Evolutionary conservation across 2,113 vertebrate species (phyloP).

Genomic region (Bos javanicus): DNA sequence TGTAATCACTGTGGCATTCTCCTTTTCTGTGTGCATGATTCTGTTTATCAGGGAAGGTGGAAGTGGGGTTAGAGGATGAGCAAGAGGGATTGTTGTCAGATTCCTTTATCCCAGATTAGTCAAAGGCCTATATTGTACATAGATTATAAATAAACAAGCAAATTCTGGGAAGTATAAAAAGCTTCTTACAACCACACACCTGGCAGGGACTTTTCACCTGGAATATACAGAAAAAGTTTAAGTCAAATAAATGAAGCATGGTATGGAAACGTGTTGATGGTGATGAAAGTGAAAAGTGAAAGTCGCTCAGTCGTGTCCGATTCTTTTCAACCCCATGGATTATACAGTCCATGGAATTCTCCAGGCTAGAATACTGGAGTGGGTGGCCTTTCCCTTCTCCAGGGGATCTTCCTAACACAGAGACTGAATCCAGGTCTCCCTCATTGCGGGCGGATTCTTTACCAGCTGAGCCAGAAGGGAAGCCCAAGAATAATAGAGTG

Average conservation of each 20-base stretch:
- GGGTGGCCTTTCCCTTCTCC: neutral
- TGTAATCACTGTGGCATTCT: constrained; percentile 14
- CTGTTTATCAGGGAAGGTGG: neutral
- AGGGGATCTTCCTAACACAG: neutral
- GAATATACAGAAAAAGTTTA: neutral
- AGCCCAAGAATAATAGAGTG: neutral
- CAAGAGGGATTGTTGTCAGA: neutral
- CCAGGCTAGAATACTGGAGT: neutral
- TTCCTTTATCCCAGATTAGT: neutral
- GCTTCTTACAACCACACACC: neutral
- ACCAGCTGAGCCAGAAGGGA: neutral
- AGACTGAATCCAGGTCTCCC: neutral
- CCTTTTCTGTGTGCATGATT: neutral
- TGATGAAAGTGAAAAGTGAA: neutral
- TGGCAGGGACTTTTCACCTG: neutral
- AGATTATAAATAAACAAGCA: neutral
- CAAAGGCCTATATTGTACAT: neutral
- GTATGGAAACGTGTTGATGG: neutral
- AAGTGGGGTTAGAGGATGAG: neutral
- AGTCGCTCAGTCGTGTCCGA: fast-evolving
- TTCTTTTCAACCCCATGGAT: neutral
- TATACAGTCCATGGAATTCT: neutral
- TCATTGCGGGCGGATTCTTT: fast-evolving
- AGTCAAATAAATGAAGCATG: neutral
- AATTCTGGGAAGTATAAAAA: neutral